These are phyloP conservation scores for Melinaea marsaeus DNA, from an alignment of 2,888 invertebrate species.

Conservation along the genomic window DNA sequence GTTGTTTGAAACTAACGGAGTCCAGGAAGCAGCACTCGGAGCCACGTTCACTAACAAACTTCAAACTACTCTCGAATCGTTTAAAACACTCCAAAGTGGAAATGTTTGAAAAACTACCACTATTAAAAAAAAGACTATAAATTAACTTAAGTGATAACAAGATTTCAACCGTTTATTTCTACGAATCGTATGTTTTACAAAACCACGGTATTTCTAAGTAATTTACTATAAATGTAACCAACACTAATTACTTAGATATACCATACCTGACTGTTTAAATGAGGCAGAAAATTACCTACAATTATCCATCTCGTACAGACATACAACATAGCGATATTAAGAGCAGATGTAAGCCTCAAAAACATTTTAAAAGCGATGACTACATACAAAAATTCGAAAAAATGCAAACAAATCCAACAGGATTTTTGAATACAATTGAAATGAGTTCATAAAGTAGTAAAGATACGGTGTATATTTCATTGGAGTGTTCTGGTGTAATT, in stretches of 20 bases:
- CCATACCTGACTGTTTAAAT: slow-evolving; percentile 16
- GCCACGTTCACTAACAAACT: slow-evolving; percentile 19
- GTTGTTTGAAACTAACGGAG: slow-evolving; percentile 18
- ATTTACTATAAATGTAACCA: slow-evolving; percentile 15
- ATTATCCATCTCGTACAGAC: slow-evolving; percentile 6
- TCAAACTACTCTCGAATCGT: slow-evolving; percentile 22
- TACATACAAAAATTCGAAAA: slow-evolving; percentile 47
- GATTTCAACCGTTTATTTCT: too few relatives aligned
- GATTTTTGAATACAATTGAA: slow-evolving; percentile 13
- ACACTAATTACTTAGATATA: slow-evolving; percentile 21
- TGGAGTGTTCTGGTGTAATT: slow-evolving; percentile 44
- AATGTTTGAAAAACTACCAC: slow-evolving; percentile 1
- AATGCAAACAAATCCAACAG: slow-evolving; percentile 44
- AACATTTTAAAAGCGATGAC: slow-evolving; percentile 44
- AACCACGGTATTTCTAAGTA: slow-evolving; percentile 15
- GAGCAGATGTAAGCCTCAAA: slow-evolving; percentile 17
- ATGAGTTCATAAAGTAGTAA: slow-evolving; percentile 19
- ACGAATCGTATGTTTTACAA: not conserved
- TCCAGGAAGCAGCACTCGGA: slow-evolving; percentile 13
- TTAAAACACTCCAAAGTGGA: slow-evolving; percentile 20
- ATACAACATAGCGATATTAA: not conserved
- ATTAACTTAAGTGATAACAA: too few relatives aligned
- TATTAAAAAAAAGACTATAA: not conserved
- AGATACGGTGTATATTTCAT: slow-evolving; percentile 37
- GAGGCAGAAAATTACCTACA: slow-evolving; percentile 25